These are phyloP conservation scores for Alectura lathami DNA, from an alignment of 2,113 vertebrate genomes.

Conservation along the genomic window DNA sequence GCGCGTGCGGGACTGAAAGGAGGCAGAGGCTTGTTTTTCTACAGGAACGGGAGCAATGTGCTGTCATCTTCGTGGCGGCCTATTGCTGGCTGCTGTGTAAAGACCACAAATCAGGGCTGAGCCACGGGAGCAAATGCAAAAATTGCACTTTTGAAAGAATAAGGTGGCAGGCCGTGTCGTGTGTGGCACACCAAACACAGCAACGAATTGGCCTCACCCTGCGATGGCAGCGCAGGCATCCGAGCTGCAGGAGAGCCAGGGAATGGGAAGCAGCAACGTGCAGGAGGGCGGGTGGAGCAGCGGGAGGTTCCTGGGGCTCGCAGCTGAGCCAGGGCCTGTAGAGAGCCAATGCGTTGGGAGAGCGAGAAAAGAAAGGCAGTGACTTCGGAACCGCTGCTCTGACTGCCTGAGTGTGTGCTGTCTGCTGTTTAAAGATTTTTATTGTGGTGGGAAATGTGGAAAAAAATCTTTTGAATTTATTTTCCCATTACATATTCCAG, in stretches of 20 bases:
- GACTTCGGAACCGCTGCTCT: background rate
- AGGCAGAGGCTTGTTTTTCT: background rate
- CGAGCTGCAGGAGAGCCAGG: background rate
- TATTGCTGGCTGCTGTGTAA: background rate
- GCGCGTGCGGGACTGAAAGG: background rate
- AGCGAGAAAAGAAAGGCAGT: background rate
- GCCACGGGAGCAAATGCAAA: background rate
- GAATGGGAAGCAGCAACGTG: background rate
- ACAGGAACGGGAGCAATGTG: background rate
- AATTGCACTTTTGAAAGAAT: background rate
- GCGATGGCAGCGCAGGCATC: background rate
- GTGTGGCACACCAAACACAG: background rate
- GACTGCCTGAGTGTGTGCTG: background rate
- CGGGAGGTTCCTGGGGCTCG: background rate
- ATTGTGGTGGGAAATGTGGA: background rate
- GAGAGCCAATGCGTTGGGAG: background rate
- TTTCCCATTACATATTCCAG: background rate
- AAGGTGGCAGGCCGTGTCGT: background rate
- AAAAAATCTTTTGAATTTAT: background rate
- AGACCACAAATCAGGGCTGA: background rate
- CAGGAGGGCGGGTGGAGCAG: too few species aligned
- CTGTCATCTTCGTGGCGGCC: background rate
- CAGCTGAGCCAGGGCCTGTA: background rate
- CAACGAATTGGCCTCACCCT: conserved; percentile 14
- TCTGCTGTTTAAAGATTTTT: background rate